phyloP scores from a whole-genome alignment of 30 jellyfish, hydroid and myxozoan genomes.

The Pseudorhiza aurosa region DNA sequence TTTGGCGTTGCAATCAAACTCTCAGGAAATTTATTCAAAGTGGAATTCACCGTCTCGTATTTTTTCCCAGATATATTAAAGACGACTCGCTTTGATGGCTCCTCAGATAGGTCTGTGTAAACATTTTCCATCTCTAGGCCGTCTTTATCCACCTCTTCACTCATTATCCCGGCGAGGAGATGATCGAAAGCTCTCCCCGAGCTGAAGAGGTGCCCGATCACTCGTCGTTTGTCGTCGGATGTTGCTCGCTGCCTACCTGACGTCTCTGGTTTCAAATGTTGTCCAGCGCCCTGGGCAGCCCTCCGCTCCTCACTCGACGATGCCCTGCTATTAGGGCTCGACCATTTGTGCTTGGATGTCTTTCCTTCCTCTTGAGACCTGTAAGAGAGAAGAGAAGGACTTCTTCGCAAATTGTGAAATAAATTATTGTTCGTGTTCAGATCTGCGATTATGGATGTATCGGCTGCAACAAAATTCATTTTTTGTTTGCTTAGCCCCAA shows the following conservation, averaged over 20 bases:
- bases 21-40: constrained; percentile 90
- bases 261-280: constrained; percentile 18
- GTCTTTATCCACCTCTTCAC: constrained; percentile 31
- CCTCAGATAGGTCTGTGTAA: constrained; percentile 17
- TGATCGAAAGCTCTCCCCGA: constrained; percentile 45
- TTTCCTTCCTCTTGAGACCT: constrained; percentile 67
- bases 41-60: constrained; percentile 86
- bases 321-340: constrained; percentile 58
- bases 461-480: constrained; percentile 69
- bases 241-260: constrained; percentile 21
- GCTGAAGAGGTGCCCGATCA: constrained; percentile 33
- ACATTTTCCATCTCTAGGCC: constrained; percentile 34
- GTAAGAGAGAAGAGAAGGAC: constrained; percentile 51
- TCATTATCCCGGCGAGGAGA: constrained; percentile 76
- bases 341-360: constrained; percentile 48
- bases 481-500: constrained; percentile 41
- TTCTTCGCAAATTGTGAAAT: constrained; percentile 45
- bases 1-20: constrained; percentile 89
- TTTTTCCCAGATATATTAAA: constrained; percentile 87
- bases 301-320: constrained; percentile 35
- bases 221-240: constrained; percentile 39
- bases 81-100: constrained; percentile 49
- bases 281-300: constrained; percentile 12
- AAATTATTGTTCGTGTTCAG: constrained; percentile 43
- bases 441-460: constrained; percentile 52